These are phyloP conservation scores for Gallinago media DNA, from an alignment of 2,113 vertebrate species.

Conservation along the genomic window DNA sequence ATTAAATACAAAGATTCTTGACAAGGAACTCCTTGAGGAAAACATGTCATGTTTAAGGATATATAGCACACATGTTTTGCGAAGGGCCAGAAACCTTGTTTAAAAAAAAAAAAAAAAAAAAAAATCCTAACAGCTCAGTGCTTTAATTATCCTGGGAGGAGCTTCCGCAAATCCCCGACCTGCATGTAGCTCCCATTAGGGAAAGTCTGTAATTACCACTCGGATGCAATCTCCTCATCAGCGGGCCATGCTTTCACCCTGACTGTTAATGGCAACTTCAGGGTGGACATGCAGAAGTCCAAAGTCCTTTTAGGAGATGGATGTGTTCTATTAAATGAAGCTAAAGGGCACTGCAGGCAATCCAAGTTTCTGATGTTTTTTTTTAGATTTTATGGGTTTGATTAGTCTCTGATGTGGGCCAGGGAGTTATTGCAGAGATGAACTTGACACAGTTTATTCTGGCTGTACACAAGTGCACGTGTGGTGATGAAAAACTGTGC, in stretches of 20 bases:
- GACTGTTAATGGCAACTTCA: background rate
- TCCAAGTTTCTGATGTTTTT: background rate
- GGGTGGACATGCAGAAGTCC: constrained; percentile 40
- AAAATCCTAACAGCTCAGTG: background rate
- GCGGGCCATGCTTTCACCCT: rapidly evolving
- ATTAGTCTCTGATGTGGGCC: background rate
- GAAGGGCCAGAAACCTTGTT: constrained; percentile 50
- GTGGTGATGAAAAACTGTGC: background rate
- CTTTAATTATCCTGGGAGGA: constrained; percentile 41
- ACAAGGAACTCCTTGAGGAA: constrained; percentile 76
- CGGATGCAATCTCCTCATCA: background rate
- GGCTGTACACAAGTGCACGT: background rate
- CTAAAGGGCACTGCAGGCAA: constrained; percentile 18
- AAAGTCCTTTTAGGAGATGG: constrained; percentile 37
- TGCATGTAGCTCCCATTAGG: background rate
- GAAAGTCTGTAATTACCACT: background rate
- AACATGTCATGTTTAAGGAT: constrained; percentile 78
- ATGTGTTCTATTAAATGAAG: constrained; percentile 47
- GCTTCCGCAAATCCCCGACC: background rate
- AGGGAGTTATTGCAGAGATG: background rate
- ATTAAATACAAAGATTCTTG: constrained; percentile 78
- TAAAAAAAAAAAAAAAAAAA: background rate
- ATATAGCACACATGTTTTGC: constrained; percentile 69
- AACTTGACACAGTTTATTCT: background rate
- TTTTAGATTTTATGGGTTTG: background rate